Base-by-base conservation (phyloP, 35 echinoderm and acorn worm species). In the Patiria miniata region DNA sequence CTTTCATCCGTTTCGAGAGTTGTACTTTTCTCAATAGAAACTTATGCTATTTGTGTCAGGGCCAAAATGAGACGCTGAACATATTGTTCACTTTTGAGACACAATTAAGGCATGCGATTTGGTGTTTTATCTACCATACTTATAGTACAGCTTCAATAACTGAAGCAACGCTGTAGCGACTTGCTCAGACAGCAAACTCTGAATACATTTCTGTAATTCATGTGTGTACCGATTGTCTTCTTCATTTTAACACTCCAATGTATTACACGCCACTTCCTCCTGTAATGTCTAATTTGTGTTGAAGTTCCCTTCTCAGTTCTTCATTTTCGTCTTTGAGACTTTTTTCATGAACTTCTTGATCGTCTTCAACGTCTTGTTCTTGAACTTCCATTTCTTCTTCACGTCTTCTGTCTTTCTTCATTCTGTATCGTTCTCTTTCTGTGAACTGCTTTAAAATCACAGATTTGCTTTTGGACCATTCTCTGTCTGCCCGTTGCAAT, bases 1-100 rank as follows among this genome's bases (percentile, higher is more conserved):
- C 1, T 44, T 89, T 89, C 79, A 61, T 89, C 87, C 39, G 87
- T 89, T 83, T 89, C 78, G 5, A 89, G 37, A 17, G 87, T 89
- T 68, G 79, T 89, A 36, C 68, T 55, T 40, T 39, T 30, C 1
- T 69, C 29, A 5, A 4, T 37, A 1, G 28, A 6, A 5, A 89
- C 2, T 16, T 83, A 51, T 37, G 78, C 87, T 39, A 89, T 81
- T 82, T 89, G 87, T 2, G 10, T 53, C 42, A 69, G 87, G 9
- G 87, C 87, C 15, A 83, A 39, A 2, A 69, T 39, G 40, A 81
- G 78, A 15, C 79, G n/a, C 39, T 89, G 78, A 10, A 83, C 32
- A 55, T n/a, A n/a, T n/a, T 87, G 79, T 23, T 44, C 52, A 34
- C 83, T 89, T n/a, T 39, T 39, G 1, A 89, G 28, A 42, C 78